Conservation (phyloP, 2,888 invertebrate genomes). For the Drosophila falleni region DNA sequence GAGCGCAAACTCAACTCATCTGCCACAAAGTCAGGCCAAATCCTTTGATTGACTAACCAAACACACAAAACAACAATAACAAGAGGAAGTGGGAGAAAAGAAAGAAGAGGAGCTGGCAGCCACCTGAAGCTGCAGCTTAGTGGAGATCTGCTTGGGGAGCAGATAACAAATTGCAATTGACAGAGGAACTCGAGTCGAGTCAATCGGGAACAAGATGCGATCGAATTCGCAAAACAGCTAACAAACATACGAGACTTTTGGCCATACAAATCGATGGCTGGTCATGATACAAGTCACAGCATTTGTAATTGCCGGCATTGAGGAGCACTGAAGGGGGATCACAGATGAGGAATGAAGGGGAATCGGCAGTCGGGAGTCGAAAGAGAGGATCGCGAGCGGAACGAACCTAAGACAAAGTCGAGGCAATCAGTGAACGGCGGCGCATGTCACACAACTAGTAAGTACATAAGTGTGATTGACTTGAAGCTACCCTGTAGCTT, state of each 20-base stretch:
- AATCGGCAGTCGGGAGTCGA: neutral
- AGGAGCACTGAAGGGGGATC: constrained; percentile 5
- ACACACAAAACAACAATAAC: constrained; percentile 20
- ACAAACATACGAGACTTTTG: constrained; percentile 63
- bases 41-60: constrained; percentile 63
- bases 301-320: constrained; percentile 71
- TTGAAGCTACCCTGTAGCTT: constrained; percentile 6
- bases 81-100: neutral
- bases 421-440: constrained; percentile 74
- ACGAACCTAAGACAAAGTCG: constrained; percentile 50
- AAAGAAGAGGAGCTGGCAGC: constrained; percentile 12
- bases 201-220: constrained; percentile 80
- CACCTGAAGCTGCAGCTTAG: constrained; percentile 41
- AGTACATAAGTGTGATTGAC: neutral
- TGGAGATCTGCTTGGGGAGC: constrained; percentile 36
- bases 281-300: constrained; percentile 81
- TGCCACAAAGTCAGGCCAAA: constrained; percentile 56
- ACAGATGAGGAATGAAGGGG: neutral
- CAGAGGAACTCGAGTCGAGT: constrained; percentile 73
- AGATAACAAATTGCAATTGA: constrained; percentile 84
- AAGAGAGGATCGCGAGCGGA: constrained; percentile 14
- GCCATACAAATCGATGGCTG: constrained; percentile 81
- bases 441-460: constrained; percentile 65
- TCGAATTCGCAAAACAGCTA: constrained; percentile 73
- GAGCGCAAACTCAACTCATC: constrained; percentile 17